These are phyloP conservation scores for Allobates femoralis DNA, from an alignment of 2,797 vertebrate species.

Conservation along the genomic window DNA sequence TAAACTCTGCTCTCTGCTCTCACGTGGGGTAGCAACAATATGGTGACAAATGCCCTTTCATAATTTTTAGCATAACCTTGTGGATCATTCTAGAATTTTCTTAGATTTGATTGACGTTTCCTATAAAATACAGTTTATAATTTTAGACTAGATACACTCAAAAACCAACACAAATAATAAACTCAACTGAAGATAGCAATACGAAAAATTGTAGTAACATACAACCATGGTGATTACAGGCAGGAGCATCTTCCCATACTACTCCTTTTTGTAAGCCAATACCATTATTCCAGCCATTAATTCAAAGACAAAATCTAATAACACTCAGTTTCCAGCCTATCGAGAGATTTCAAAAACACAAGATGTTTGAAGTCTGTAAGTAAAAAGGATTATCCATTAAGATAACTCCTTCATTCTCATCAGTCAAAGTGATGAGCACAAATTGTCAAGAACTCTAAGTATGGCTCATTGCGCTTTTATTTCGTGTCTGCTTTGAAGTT, in stretches of 20 bases:
- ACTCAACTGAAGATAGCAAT: background rate
- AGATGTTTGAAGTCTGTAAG: slow-evolving; percentile 62
- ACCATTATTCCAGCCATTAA: slow-evolving; percentile 6
- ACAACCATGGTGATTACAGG: background rate
- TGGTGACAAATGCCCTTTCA: too few species aligned
- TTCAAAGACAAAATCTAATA: slow-evolving; percentile 31
- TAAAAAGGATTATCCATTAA: slow-evolving; percentile 57
- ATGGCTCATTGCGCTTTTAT: slow-evolving; percentile 60
- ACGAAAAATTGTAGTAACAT: too few species aligned
- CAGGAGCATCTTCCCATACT: background rate
- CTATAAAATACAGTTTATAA: too few species aligned
- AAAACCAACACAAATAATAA: background rate
- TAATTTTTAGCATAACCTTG: too few species aligned
- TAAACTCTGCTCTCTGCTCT: too few species aligned
- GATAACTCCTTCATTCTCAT: slow-evolving; percentile 64
- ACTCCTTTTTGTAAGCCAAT: background rate
- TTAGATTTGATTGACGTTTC: too few species aligned
- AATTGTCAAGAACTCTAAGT: slow-evolving; percentile 62
- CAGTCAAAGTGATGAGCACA: slow-evolving; percentile 66
- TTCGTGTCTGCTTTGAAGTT: slow-evolving; percentile 65
- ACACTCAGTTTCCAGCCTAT: slow-evolving; percentile 34
- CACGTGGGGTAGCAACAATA: too few species aligned
- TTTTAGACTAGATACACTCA: too few species aligned
- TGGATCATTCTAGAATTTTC: too few species aligned
- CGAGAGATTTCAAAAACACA: slow-evolving; percentile 58